A percentile compares a stretch with the other conserved stretches of the same genome.
These are phyloP conservation scores for Avahi laniger DNA, from an alignment of 2,797 vertebrate genomes.

Conservation along the genomic window DNA sequence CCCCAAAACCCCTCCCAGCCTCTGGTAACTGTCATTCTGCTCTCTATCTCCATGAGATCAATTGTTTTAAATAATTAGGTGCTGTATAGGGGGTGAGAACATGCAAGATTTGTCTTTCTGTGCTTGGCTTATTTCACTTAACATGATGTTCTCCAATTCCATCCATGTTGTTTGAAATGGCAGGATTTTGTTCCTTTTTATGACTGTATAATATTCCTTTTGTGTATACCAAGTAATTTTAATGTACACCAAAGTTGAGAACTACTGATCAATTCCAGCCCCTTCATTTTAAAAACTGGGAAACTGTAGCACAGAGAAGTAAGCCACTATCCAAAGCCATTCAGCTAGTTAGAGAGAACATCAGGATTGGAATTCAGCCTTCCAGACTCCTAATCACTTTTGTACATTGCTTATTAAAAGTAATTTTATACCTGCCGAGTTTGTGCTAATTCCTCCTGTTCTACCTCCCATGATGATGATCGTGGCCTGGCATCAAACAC, in stretches of 20 bases:
- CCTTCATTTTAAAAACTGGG: conserved; percentile 18
- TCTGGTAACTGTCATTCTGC: background rate
- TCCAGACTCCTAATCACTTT: background rate
- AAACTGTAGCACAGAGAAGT: background rate
- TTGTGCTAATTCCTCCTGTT: background rate
- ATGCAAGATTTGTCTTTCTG: background rate
- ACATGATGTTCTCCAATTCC: background rate
- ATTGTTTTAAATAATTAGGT: background rate
- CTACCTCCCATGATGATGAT: background rate
- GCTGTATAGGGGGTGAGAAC: background rate
- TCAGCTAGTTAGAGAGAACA: background rate
- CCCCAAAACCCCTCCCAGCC: background rate
- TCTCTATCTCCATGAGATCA: background rate
- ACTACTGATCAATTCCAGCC: background rate
- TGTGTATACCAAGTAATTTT: background rate
- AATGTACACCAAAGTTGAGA: background rate
- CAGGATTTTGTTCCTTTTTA: background rate
- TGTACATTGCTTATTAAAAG: background rate
- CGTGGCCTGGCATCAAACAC: background rate
- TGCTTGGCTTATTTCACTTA: background rate
- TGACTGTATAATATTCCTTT: background rate
- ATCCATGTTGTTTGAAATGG: background rate
- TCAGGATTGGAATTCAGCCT: background rate
- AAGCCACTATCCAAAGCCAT: background rate
- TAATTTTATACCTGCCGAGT: background rate